phyloP scores from a whole-genome alignment of 2,797 vertebrate species.

The Poecilia picta region DNA sequence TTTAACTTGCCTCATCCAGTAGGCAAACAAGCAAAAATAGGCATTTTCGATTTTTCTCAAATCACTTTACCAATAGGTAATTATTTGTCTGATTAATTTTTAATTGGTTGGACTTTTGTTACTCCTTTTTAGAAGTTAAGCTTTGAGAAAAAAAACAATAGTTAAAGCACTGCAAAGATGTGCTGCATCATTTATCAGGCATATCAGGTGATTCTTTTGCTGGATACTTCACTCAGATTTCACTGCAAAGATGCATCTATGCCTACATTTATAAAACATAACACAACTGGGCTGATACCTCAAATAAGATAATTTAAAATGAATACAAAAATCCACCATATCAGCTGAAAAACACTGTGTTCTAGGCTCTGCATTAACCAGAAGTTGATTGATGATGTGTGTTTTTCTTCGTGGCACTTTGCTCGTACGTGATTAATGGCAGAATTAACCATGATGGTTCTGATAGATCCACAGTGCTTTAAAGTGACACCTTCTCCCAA shows the following conservation, averaged over 20 bases:
- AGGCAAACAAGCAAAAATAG: neutral
- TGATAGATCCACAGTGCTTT: slow-evolving; percentile 6
- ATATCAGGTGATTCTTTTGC: neutral
- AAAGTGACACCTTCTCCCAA: slow-evolving; percentile 5
- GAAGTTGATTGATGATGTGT: slow-evolving; percentile 10
- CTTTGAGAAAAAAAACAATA: neutral
- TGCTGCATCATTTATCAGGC: neutral
- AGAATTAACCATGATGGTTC: slow-evolving; percentile 16
- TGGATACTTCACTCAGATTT: neutral
- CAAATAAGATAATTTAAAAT: slow-evolving; percentile 9
- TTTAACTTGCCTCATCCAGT: neutral
- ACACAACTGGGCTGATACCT: slow-evolving; percentile 2
- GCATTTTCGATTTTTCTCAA: slow-evolving; percentile 8
- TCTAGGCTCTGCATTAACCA: neutral
- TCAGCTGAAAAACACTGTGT: neutral
- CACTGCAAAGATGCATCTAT: neutral
- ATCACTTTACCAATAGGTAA: neutral
- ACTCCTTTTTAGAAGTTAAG: neutral
- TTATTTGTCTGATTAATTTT: slow-evolving; percentile 1
- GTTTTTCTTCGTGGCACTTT: slow-evolving; percentile 47
- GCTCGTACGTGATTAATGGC: slow-evolving; percentile 11
- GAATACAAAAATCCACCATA: slow-evolving; percentile 1
- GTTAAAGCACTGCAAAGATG: neutral
- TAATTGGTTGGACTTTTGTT: neutral
- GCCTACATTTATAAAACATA: neutral